These are phyloP conservation scores for Cantharis flavilabris DNA, from an alignment of 2,888 invertebrate genomes.

Conservation along the genomic window DNA sequence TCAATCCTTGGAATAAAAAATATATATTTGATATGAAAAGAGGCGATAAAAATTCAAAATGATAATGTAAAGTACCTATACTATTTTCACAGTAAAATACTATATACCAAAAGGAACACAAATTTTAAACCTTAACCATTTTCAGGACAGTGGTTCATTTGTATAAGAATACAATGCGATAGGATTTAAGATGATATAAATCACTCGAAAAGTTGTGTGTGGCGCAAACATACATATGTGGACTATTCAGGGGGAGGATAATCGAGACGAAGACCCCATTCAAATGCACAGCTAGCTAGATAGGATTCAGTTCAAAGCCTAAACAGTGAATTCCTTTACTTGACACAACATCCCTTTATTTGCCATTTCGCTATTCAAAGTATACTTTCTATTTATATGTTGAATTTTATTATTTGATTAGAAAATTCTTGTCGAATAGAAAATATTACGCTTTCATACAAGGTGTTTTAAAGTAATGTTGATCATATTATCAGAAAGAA, in stretches of 20 bases:
- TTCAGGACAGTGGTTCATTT: slow-evolving; percentile 35
- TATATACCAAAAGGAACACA: slow-evolving; percentile 34
- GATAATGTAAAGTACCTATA: slow-evolving; percentile 31
- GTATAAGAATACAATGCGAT: slow-evolving; percentile 39
- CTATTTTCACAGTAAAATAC: slow-evolving; percentile 35
- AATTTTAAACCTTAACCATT: slow-evolving; percentile 37
- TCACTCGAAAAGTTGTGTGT: slow-evolving; percentile 31
- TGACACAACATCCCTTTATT: slow-evolving; percentile 22
- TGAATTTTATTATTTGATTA: not conserved
- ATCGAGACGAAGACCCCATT: slow-evolving; percentile 26
- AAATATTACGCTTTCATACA: not conserved
- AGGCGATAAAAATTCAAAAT: slow-evolving; percentile 37
- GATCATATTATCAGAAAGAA: no score
- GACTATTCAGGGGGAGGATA: slow-evolving; percentile 26
- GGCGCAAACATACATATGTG: slow-evolving; percentile 29
- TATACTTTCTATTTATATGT: not conserved
- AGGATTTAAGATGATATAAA: slow-evolving; percentile 38
- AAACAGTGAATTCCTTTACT: slow-evolving; percentile 27
- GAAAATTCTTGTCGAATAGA: not conserved
- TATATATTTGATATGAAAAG: slow-evolving; percentile 5
- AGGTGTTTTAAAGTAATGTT: not conserved
- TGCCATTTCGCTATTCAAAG: slow-evolving; percentile 13
- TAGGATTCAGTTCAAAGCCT: slow-evolving; percentile 20
- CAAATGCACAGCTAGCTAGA: slow-evolving; percentile 22
- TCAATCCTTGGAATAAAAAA: not conserved